These are phyloP conservation scores for Agrilus planipennis DNA, from an alignment of 1,140 invertebrate genomes.

Conservation along the genomic window DNA sequence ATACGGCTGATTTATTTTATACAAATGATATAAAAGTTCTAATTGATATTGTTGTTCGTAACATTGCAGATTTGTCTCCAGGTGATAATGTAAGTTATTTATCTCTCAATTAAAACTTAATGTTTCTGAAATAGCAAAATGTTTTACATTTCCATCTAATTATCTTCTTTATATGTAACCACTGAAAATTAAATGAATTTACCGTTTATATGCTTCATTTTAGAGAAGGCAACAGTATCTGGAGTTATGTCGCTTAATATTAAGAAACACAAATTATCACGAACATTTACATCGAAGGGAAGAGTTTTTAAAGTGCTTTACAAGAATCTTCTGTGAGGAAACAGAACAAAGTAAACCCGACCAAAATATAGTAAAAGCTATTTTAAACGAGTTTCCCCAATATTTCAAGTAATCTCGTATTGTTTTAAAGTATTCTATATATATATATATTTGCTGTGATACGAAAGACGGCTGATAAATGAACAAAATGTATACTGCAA, in stretches of 20 bases:
- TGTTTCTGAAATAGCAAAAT: too few species aligned
- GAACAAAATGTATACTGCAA: not conserved
- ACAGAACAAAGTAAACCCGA: slow-evolving; percentile 55
- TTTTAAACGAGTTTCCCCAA: slow-evolving; percentile 74
- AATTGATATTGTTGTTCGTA: slow-evolving; percentile 80
- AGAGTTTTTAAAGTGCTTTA: slow-evolving; percentile 69
- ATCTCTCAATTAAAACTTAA: not conserved
- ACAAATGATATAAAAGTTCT: slow-evolving; percentile 88
- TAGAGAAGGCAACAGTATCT: slow-evolving; percentile 63
- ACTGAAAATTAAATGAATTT: not conserved
- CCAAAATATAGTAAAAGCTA: slow-evolving; percentile 62
- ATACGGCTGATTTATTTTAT: slow-evolving; percentile 76
- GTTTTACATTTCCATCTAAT: too few species aligned
- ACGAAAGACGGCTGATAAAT: not conserved
- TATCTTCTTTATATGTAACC: too few species aligned
- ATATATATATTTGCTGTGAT: not conserved
- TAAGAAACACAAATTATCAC: slow-evolving; percentile 63
- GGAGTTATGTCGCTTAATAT: slow-evolving; percentile 59
- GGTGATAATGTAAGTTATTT: slow-evolving; percentile 59
- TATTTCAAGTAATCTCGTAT: slow-evolving; percentile 48
- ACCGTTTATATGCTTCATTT: slow-evolving; percentile 15
- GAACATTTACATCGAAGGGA: slow-evolving; percentile 62
- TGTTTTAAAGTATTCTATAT: not conserved
- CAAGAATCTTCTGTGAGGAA: slow-evolving; percentile 73
- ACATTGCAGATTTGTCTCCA: slow-evolving; percentile 77